Evolutionary conservation across 2,888 invertebrate genomes (phyloP).

Genomic region (Machimus atricapillus): DNA sequence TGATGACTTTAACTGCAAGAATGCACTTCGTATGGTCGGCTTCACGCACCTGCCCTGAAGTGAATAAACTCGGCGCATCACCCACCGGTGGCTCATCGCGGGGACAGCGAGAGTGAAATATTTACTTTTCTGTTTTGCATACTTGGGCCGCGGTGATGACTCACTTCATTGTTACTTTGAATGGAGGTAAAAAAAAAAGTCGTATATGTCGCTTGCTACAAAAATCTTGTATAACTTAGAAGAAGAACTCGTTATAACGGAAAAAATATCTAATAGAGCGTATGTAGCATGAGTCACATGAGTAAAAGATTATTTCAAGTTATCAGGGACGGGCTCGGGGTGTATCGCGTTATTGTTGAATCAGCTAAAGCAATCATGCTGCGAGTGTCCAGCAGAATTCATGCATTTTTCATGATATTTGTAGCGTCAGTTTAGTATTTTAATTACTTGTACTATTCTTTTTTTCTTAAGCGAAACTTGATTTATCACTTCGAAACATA

Average conservation of each 20-base stretch:
- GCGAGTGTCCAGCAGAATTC: background rate
- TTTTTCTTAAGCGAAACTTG: background rate
- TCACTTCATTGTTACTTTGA: background rate
- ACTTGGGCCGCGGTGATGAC: background rate
- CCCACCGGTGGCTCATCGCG: background rate
- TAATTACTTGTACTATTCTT: background rate
- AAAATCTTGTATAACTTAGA: background rate
- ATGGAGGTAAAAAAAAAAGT: background rate
- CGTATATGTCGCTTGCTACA: background rate
- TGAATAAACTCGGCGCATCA: conserved; percentile 3
- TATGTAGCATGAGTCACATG: background rate
- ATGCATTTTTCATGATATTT: background rate
- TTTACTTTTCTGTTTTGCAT: conserved; percentile 12
- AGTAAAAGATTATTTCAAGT: background rate
- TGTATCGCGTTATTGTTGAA: background rate
- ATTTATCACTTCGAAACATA: background rate
- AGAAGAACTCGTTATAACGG: background rate
- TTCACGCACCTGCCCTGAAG: conserved; percentile 1
- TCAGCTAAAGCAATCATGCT: background rate
- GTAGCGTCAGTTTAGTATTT: background rate
- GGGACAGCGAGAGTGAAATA: background rate
- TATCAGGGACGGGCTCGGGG: background rate
- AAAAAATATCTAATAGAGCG: background rate
- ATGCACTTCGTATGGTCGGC: background rate
- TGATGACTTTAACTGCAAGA: background rate